Evolutionary conservation across 2,888 invertebrate species (phyloP).

Genomic region (Eudasyphora cyanicolor): DNA sequence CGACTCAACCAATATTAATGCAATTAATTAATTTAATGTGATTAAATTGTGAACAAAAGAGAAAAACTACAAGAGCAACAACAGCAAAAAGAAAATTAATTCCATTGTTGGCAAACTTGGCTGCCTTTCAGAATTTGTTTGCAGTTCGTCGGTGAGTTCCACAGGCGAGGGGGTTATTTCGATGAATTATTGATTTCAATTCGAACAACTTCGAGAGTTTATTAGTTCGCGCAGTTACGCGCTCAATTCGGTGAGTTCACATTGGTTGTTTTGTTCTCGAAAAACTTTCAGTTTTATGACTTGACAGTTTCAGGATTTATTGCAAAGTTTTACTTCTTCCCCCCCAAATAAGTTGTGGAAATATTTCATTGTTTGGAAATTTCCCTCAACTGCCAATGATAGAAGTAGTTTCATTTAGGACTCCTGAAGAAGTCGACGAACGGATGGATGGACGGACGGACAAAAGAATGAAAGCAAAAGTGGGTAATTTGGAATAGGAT

Average conservation of each 20-base stretch:
- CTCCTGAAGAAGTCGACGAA: background rate
- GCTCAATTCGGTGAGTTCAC: background rate
- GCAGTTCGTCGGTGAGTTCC: background rate
- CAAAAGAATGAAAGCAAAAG: background rate
- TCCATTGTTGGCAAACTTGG: background rate
- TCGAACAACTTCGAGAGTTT: constrained; percentile 14
- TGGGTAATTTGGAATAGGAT: background rate
- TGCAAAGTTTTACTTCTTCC: constrained; percentile 31
- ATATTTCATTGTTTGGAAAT: constrained; percentile 26
- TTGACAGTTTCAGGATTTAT: constrained; percentile 45
- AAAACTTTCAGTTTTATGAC: constrained; percentile 43
- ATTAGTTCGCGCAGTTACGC: background rate
- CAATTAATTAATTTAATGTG: constrained; percentile 10
- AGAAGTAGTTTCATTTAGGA: background rate
- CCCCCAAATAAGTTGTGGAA: constrained; percentile 17
- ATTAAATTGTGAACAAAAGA: background rate
- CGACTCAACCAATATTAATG: background rate
- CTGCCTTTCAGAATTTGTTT: background rate
- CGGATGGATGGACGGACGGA: too few species aligned
- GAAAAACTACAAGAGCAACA: background rate
- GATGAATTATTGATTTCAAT: constrained; percentile 16
- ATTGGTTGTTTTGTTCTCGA: background rate
- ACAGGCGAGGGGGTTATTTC: background rate
- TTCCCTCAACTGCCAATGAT: background rate
- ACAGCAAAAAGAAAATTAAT: constrained; percentile 12